These are phyloP conservation scores for Euleptes europaea DNA, from an alignment of 2,113 vertebrate genomes.

Conservation along the genomic window DNA sequence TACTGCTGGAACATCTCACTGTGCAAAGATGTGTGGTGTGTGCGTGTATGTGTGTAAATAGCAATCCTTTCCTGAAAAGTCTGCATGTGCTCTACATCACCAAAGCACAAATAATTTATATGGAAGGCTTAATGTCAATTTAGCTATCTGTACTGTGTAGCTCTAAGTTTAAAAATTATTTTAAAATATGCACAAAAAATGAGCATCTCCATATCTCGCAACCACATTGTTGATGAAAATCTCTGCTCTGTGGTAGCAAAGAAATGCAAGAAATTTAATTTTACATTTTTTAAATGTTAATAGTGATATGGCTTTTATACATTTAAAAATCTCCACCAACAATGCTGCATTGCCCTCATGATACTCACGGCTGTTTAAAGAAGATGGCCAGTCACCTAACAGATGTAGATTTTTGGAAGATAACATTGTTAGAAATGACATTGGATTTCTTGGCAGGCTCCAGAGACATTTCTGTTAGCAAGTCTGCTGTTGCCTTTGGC, in stretches of 20 bases:
- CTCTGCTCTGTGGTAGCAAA: background rate
- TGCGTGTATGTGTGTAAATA: too few relatives aligned
- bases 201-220: too few relatives aligned
- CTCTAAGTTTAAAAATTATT: too few relatives aligned
- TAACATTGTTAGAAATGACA: slow-evolving; percentile 13
- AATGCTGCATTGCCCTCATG: background rate
- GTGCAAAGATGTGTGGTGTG: too few relatives aligned
- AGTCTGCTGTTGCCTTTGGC: background rate
- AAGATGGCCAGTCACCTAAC: background rate
- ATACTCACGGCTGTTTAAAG: background rate
- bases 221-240: background rate
- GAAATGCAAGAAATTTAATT: background rate
- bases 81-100: too few relatives aligned
- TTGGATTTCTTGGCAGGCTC: slow-evolving; percentile 22
- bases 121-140: too few relatives aligned
- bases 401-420: background rate
- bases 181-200: too few relatives aligned
- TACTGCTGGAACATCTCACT: too few relatives aligned
- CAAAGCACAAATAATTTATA: too few relatives aligned
- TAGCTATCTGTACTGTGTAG: too few relatives aligned
- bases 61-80: too few relatives aligned
- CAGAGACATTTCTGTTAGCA: slow-evolving; percentile 3
- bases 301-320: background rate
- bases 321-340: background rate
- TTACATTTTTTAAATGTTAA: background rate